Percentiles rank a stretch among this genome's conserved stretches.
phyloP scores from a whole-genome alignment of 2,888 invertebrate genomes.

The Alsophila aescularia region DNA sequence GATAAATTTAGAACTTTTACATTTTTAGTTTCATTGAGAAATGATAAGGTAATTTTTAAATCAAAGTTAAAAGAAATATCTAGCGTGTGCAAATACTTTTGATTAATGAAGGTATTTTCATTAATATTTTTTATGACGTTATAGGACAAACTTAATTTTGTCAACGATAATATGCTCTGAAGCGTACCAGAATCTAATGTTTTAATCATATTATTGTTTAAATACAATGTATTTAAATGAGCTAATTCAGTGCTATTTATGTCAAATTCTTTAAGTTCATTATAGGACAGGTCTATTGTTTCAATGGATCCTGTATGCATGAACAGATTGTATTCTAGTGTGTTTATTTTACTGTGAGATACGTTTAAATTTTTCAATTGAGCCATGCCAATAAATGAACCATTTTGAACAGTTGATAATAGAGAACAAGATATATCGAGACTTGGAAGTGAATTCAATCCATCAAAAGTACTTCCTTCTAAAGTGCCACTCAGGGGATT shows the following conservation, averaged over 20 bases:
- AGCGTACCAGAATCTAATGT: constrained; percentile 44
- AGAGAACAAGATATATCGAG: constrained; percentile 62
- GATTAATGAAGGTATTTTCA: constrained; percentile 44
- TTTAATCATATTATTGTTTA: constrained; percentile 60
- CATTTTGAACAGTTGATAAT: constrained; percentile 54
- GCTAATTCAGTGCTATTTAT: constrained; percentile 58
- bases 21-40: constrained; percentile 39
- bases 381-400: constrained; percentile 61
- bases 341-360: constrained; percentile 55
- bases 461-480: constrained; percentile 56
- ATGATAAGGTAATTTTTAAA: constrained; percentile 42
- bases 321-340: constrained; percentile 60
- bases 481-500: constrained; percentile 59
- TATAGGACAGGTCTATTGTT: constrained; percentile 63
- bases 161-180: constrained; percentile 43
- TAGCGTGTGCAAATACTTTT: constrained; percentile 47
- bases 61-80: constrained; percentile 63
- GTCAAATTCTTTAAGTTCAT: constrained; percentile 51
- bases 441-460: constrained; percentile 55
- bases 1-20: constrained; percentile 53
- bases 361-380: constrained; percentile 57
- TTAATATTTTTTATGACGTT: constrained; percentile 50
- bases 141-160: constrained; percentile 48
- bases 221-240: constrained; percentile 46
- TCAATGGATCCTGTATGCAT: constrained; percentile 51